Base-by-base conservation (phyloP, 2,888 invertebrate species). In the Heliconius sara region DNA sequence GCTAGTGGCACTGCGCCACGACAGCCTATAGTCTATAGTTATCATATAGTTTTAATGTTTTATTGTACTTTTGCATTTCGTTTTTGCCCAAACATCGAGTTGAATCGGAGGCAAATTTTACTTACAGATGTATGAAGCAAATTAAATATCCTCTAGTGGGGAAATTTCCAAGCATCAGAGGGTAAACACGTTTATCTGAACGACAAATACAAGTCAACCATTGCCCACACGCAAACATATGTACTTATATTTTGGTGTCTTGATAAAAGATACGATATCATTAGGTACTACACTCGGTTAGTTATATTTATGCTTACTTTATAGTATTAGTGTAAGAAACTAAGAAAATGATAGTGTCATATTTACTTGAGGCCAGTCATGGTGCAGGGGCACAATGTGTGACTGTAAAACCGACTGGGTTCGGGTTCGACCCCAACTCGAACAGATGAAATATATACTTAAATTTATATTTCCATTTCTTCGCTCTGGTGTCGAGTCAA, bases 141-240 rank as follows among this genome's bases (percentile, higher is more conserved):
- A 43, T 67, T 68, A 25, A 71, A 73, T 79, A 80, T 22, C 25
- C 72, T 67, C 66, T 19, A 67, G 63, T 7, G 71, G 60, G 82
- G 68, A 82, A 82, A 81, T 79, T 82, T 81, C 78, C 78, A 68
- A 76, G 74, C 74, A 79, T 78, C 81, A 57, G 10, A 66, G 30
- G 34, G 76, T 65, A 79, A 82, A 82, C 78, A 82, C 66, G 73
- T 81, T 79, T 79, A 79, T 82, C 77, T 76, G 75, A n/a, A 73
- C 52, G 30, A 77, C 79, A 82, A 77, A 81, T 77, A 82, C 79
- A 66, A 63, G 74, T 63, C 72, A 70, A 39, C 39, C 47, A 71
- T 22, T 73, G 63, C 76, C 52, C 68, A 60, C 72, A 57, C 57
- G 68, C 34, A 66, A 66, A 47, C 47, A 47, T 22, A 52, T 19